Base-by-base conservation (phyloP, 1,140 invertebrate species). In the Ridgeia piscesae region DNA sequence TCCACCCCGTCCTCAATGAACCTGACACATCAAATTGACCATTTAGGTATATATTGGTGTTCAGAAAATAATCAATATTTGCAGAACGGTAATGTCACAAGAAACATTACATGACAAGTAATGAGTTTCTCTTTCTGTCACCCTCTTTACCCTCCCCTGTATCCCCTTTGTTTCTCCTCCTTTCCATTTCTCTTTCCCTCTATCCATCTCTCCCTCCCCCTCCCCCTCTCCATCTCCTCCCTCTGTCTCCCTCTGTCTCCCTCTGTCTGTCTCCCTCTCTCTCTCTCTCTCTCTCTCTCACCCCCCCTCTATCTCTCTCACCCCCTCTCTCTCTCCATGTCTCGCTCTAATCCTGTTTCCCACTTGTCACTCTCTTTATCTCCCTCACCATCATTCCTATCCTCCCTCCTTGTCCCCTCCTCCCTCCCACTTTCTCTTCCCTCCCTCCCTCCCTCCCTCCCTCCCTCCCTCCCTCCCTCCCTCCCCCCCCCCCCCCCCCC, bases 1-100 rank as follows among this genome's bases (percentile, higher is more conserved):
- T 97, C 97, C 6, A 96, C 96, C 8, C 95, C 94, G 94, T 97
- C 97, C 91, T 96, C 94, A n/a, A 96, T 96, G 95, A 97, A 97
- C 93, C 96, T 97, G 92, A 11, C 92, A 92, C 31, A 42, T 58
- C 48, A 48, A 77, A 31, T 91, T 2, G 0, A 17, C 31, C 33
- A 35, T 35, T 50, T 21, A 50, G 58, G 27, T 77, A 77, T 21
- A 77, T 4, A 77, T 4, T 11, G 4, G 42, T 42, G 11, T 2
- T 77, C 6, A 77, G 14, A 77, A 77, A 77, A 17, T 77, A 77
- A 0, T 77, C n/a, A 1, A 77, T 21, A 77, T 77, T 4, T 77
- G 2, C 14, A 77, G 27, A 31, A 77, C 27, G 27, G 58, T 77
- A 77, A 31, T 77, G 11, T 77, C 58, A 77, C 58, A 77, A 77